Evolutionary conservation across 2,113 vertebrate species (phyloP), one percentile per base, ranked within the genome.

Genomic region (Macquaria ambigua): DNA sequence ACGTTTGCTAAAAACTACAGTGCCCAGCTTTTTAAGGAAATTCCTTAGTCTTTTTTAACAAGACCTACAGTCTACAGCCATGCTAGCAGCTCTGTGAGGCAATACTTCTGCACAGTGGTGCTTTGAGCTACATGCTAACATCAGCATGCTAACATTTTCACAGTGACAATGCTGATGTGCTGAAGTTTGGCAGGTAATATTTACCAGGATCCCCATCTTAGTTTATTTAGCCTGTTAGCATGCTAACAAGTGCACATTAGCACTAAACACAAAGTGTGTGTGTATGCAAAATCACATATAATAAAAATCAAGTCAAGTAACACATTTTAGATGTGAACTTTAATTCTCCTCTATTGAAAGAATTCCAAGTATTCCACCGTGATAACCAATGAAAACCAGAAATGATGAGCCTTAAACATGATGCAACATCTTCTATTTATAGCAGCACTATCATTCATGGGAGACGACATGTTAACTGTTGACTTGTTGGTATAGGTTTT

Each of bases 401-500:
- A 15, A 20, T 9, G 39, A 25, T 31, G n/a, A 64, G 43, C 34
- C 7, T 20, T 10, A 58, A 39, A 50, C 68, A 50, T 50, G 34
- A 53, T 14, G 48, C 16, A 68, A 56, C 2, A 37, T 59, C 28
- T 39, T 69, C 58, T 78, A 76, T 79, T 72, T 56, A 64, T 53
- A 58, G 79, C 46, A 41, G 39, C 25, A 1, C n/a, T 3, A 59
- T 84, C 53, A 64, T 6, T 84, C 81, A 75, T 0, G 5, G 75
- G 55, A 50, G 80, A 59, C 4, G 37, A 83, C 53, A 74, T 10
- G 76, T 58, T 52, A 53, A 50, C 48, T 25, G 52, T 18, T 63
- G 31, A 75, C 63, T 68, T 37, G 74, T 56, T 34, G 77, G 78
- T 4, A 3, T 68, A 5, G 28, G 25, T 79, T 87, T 83, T 39